Percentiles rank a stretch among this genome's conserved stretches.
Conservation (phyloP, 92 coral and sea anemone species). For the Micromussa lordhowensis region DNA sequence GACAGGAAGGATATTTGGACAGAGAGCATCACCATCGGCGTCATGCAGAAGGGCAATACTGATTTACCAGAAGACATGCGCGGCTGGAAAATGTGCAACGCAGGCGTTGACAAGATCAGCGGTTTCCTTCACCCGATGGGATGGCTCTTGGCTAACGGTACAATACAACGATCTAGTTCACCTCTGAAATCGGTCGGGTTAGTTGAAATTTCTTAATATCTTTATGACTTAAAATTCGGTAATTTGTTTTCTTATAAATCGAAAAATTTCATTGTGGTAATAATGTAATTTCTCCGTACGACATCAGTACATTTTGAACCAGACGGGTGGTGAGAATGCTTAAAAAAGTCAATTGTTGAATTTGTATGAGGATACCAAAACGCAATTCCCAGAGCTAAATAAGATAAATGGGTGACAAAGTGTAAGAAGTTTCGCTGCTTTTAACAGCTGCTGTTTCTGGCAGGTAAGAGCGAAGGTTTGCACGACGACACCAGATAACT, state of each 20-base stretch:
- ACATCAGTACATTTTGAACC: background rate
- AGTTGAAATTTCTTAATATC: background rate
- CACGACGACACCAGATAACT: too few species aligned
- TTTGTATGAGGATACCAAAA: too few species aligned
- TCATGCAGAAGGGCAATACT: constrained; percentile 37
- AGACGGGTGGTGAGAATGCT: background rate
- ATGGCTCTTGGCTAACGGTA: constrained; percentile 66
- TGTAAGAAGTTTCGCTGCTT: too few species aligned
- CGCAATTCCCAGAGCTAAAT: too few species aligned
- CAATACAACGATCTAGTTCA: constrained; percentile 33
- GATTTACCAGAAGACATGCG: constrained; percentile 36
- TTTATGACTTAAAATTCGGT: too few species aligned
- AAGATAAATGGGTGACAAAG: too few species aligned
- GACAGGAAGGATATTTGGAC: constrained; percentile 46
- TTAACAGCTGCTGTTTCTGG: too few species aligned
- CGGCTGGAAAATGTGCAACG: constrained; percentile 53
- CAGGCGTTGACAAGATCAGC: constrained; percentile 38
- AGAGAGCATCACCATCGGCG: constrained; percentile 62
- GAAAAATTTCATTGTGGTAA: background rate
- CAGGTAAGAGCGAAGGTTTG: too few species aligned
- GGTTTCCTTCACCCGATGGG: constrained; percentile 71
- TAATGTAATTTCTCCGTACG: background rate
- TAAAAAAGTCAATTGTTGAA: too few species aligned
- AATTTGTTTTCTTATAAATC: background rate
- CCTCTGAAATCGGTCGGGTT: constrained; percentile 39